Base-by-base conservation (phyloP, 2,113 vertebrate species). In the Spizaetus ornatus region DNA sequence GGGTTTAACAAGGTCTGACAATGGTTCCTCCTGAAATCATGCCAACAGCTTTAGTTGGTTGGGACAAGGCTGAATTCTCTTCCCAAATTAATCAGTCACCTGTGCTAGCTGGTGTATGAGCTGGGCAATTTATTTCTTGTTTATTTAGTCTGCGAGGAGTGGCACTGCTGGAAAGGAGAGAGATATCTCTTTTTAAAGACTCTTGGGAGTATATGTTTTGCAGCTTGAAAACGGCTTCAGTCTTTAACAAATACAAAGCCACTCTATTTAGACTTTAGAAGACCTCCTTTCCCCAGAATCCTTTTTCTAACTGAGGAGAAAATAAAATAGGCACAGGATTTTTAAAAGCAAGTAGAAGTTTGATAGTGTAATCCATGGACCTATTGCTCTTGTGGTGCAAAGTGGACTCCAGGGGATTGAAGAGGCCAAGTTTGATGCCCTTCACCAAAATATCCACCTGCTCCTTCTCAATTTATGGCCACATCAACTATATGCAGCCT, bases 321-420 rank as follows among this genome's bases (percentile, higher is more conserved):
- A 27, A 53, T 11, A 12, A 14, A 66, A 23, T 0, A 3, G 9
- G 10, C 10, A 6, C 3, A 1, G 29, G 55, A 10, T 14, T 78
- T 82, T n/a, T 9, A 26, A 76, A 74, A 29, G 11, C 13, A 34
- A 12, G 11, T 38, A 32, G 12, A 58, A 67, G 11, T 42, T 53
- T 67, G 56, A 16, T 5, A 2, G 56, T 40, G 6, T 13, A 61
- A 81, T 71, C 77, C 52, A 18, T 9, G 11, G 56, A 67, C 6
- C 16, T 79, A 14, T 26, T 36, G 45, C 13, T 70, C 38, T 32
- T 38, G 43, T 20, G 34, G 27, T 11, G 17, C 11, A 9, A 13
- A 34, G 79, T 19, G 45, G 55, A 22, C 25, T 32, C 40, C 70
- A 38, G 26, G 50, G 45, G 45, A 4, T 3, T 18, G 70, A 25